Conservation (phyloP, 2,888 invertebrate species). For the Venustoraphidia nigricollis region DNA sequence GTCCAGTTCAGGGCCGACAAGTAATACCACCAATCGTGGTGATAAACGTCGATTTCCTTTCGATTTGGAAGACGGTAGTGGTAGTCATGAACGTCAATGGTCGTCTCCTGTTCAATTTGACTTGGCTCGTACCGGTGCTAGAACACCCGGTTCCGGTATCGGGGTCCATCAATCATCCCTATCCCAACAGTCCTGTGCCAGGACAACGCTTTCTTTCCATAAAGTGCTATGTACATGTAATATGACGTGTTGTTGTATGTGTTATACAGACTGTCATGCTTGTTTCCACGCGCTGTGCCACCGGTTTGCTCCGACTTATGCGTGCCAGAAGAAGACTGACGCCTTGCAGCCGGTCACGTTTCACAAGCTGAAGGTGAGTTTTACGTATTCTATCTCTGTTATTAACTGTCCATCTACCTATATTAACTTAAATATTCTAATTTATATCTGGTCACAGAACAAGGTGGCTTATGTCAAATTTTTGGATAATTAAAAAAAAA, state of each 20-base stretch:
- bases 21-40: no score
- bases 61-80: constrained; percentile 7
- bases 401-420: no score
- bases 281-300: constrained; percentile 45
- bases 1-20: neutral
- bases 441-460: no score
- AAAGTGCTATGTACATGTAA: constrained; percentile 29
- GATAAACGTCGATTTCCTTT: neutral
- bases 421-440: no score
- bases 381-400: no score
- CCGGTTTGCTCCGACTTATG: constrained; percentile 25
- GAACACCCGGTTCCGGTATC: no score
- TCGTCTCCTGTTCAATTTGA: constrained; percentile 4
- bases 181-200: constrained; percentile 21
- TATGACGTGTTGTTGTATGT: constrained; percentile 41
- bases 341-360: constrained; percentile 17
- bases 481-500: no score
- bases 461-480: no score
- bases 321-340: constrained; percentile 27
- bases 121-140: no score
- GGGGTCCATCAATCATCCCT: no score
- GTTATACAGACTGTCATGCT: constrained; percentile 46
- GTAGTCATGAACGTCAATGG: constrained; percentile 8
- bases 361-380: no score
- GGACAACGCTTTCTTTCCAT: constrained; percentile 29